Base-by-base conservation (phyloP, 2,113 vertebrate genomes). In the Gobius niger region DNA sequence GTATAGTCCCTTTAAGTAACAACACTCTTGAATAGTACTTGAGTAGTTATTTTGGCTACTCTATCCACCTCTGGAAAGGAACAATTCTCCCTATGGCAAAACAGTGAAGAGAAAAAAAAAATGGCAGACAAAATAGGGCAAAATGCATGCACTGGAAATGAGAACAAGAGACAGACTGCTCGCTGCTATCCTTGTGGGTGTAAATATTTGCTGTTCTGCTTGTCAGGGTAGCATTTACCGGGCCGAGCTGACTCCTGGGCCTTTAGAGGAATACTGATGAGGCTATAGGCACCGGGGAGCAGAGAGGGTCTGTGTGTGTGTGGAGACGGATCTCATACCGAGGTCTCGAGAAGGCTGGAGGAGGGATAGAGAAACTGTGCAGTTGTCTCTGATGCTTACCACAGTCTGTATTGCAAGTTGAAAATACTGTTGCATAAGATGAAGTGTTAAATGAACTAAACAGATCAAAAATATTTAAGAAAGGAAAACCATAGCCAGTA, bases 141-240 rank as follows among this genome's bases (percentile, higher is more conserved):
- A 76, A 34, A 60, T 75, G 65, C 19, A 63, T 75, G 63, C 19
- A 60, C 13, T 10, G 68, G 16, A 46, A 72, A 66, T 67, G 61
- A 60, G 64, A 67, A 19, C 70, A 54, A n/a, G 42, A 75, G 47
- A 75, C 78, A 67, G 66, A 73, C 73, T 47, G 71, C 53, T 77
- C 72, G 56, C 51, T 53, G 86, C 65, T 81, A 71, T 87, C 76
- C 76, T 73, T 76, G 78, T 73, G 65, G 85, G 86, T 85, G 90
- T 91, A 92, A 93, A 93, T 94, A 91, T 94, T 94, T 92, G 90
- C 91, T 88, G 87, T 93, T 92, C 91, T 85, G 88, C 89, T 93
- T 91, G 91, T 92, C 91, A 87, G 87, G 77, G 85, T 84, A 82
- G 89, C 84, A 63, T 87, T 91, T 86, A 81, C 82, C 63, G 59